A percentile compares a stretch with the other conserved stretches of the same genome.
phyloP scores from a whole-genome alignment of 2,888 invertebrate genomes.

The Hermaeophaga mercurialis region DNA sequence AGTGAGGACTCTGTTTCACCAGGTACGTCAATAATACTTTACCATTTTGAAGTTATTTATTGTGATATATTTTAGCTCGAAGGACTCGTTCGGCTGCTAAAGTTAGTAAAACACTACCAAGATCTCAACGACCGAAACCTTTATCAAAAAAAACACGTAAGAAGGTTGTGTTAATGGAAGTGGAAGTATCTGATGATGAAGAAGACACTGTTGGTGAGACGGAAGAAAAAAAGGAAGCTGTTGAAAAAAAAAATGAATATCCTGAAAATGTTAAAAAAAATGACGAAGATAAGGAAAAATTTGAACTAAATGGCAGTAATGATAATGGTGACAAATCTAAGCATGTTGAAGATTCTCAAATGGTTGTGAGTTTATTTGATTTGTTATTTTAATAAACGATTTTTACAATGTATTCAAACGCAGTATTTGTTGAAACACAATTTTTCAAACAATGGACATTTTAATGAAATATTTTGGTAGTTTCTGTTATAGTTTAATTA shows the following conservation, averaged over 20 bases:
- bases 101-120: constrained; percentile 45
- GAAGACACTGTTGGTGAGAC: constrained; percentile 36
- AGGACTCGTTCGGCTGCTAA: constrained; percentile 64
- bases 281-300: constrained; percentile 20
- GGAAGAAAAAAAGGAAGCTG: constrained; percentile 11
- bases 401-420: too few relatives aligned
- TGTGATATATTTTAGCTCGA: constrained; percentile 61
- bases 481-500: too few relatives aligned
- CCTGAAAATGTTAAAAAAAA: constrained; percentile 5
- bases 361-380: too few relatives aligned
- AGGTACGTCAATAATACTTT: neutral
- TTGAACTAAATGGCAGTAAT: constrained; percentile 20
- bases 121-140: constrained; percentile 42
- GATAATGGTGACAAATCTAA: neutral
- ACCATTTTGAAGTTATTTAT: neutral
- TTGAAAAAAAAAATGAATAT: constrained; percentile 36
- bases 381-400: too few relatives aligned
- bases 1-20: neutral
- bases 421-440: too few relatives aligned
- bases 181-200: constrained; percentile 59
- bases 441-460: too few relatives aligned
- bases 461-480: too few relatives aligned
- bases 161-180: constrained; percentile 57
- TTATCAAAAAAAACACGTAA: constrained; percentile 53
- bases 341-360: too few relatives aligned